Evolutionary conservation across 2,797 vertebrate species (phyloP).

Genomic region (Tapera naevia): DNA sequence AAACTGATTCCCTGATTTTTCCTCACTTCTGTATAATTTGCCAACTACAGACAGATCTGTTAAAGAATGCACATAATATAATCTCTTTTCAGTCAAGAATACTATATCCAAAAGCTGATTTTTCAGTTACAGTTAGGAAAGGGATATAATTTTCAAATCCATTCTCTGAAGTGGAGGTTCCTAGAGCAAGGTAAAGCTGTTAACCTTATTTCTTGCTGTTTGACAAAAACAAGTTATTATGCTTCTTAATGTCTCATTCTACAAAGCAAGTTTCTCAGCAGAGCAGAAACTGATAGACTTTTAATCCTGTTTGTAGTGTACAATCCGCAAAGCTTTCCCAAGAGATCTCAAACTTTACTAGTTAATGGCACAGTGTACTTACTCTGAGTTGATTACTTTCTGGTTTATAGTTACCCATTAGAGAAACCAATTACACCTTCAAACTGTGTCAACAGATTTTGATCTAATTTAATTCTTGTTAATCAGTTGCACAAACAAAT

Average conservation of each 20-base stretch:
- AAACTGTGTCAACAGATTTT: conserved; percentile 28
- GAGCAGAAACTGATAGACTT: not conserved
- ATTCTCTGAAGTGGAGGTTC: not conserved
- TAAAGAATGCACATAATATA: not conserved
- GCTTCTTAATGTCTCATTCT: not conserved
- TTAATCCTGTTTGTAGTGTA: not conserved
- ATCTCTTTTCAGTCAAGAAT: not conserved
- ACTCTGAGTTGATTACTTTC: conserved; percentile 1
- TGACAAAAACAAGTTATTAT: not conserved
- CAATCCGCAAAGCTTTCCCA: conserved; percentile 6
- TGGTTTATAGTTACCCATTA: conserved; percentile 53
- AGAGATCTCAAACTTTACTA: not conserved
- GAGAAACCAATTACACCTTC: conserved; percentile 51
- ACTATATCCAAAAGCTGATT: not conserved
- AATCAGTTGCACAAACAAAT: conserved; percentile 31
- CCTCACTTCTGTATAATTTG: not conserved
- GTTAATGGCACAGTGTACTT: not conserved
- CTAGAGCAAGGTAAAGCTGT: not conserved
- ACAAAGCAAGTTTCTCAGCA: not conserved
- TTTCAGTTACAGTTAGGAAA: not conserved
- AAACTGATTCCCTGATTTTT: not conserved
- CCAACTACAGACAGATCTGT: not conserved
- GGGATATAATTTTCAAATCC: not conserved
- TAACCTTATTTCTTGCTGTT: not conserved
- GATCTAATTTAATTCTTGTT: conserved; percentile 50